Evolutionary conservation across 2,888 invertebrate species (phyloP).

Genomic region (Microplitis manilae): DNA sequence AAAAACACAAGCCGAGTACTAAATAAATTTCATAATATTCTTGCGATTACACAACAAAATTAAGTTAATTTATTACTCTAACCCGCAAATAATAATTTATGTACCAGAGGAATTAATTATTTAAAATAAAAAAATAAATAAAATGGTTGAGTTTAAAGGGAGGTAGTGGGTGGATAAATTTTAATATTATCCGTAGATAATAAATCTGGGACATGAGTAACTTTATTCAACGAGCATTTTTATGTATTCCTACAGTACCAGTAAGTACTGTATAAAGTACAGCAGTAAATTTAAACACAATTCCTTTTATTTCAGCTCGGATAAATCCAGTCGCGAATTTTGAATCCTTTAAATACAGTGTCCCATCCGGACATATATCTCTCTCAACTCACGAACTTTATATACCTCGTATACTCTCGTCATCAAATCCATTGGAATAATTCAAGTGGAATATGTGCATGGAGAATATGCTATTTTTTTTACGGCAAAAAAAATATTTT

Average conservation of each 20-base stretch:
- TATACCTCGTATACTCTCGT: neutral
- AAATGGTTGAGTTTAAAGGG: neutral
- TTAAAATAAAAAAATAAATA: neutral
- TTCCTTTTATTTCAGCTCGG: neutral
- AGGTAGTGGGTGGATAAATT: neutral
- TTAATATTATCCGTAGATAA: neutral
- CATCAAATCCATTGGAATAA: neutral
- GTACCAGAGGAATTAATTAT: neutral
- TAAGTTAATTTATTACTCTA: neutral
- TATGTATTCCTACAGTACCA: conserved; percentile 5
- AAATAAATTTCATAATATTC: neutral
- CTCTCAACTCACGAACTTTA: neutral
- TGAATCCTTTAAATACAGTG: neutral
- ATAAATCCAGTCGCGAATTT: neutral
- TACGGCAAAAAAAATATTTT: neutral
- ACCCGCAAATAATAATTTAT: neutral
- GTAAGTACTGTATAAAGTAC: conserved; percentile 1
- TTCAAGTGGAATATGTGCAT: neutral
- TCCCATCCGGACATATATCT: neutral
- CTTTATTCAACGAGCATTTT: conserved; percentile 11
- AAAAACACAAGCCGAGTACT: neutral
- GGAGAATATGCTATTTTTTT: neutral
- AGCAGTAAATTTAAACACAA: neutral
- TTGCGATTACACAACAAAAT: neutral
- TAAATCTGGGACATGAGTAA: conserved; percentile 7